These are phyloP conservation scores for Mongoloraphidia duomilia DNA, from an alignment of 2,888 invertebrate genomes.

Conservation along the genomic window DNA sequence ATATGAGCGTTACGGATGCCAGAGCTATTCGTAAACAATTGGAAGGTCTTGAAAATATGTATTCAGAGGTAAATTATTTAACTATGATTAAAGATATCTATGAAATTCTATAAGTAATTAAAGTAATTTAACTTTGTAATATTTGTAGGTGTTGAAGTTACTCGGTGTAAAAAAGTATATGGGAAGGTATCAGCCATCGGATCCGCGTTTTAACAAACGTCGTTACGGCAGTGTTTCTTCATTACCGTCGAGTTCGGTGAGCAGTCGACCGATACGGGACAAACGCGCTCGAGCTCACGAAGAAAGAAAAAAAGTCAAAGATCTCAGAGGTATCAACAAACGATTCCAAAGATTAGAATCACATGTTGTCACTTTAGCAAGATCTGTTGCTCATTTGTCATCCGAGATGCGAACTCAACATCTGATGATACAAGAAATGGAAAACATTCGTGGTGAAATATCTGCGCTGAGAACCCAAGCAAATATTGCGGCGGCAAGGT, in stretches of 20 bases:
- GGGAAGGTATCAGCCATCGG: conserved; percentile 38
- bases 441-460: conserved; percentile 70
- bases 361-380: conserved; percentile 78
- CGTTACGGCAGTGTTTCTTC: conserved; percentile 74
- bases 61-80: conserved; percentile 57
- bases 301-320: conserved; percentile 58
- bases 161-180: conserved; percentile 38
- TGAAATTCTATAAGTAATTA: not conserved
- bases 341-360: conserved; percentile 79
- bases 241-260: conserved; percentile 67
- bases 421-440: conserved; percentile 79
- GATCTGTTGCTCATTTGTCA: conserved; percentile 81
- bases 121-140: not conserved
- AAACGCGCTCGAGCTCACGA: conserved; percentile 52
- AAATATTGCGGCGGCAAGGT: conserved; percentile 43
- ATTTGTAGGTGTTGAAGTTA: conserved; percentile 39
- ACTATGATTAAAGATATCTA: not conserved
- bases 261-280: conserved; percentile 61
- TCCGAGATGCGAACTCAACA: conserved; percentile 85
- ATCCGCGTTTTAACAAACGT: conserved; percentile 37
- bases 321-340: conserved; percentile 66
- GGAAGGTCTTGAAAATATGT: conserved; percentile 74
- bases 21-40: conserved; percentile 66
- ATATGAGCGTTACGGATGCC: conserved; percentile 61
- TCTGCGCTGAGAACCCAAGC: conserved; percentile 57